A percentile compares a stretch with the other conserved stretches of the same genome.
These are phyloP conservation scores for Haemorhous mexicanus DNA, from an alignment of 2,113 vertebrate genomes.

Conservation along the genomic window DNA sequence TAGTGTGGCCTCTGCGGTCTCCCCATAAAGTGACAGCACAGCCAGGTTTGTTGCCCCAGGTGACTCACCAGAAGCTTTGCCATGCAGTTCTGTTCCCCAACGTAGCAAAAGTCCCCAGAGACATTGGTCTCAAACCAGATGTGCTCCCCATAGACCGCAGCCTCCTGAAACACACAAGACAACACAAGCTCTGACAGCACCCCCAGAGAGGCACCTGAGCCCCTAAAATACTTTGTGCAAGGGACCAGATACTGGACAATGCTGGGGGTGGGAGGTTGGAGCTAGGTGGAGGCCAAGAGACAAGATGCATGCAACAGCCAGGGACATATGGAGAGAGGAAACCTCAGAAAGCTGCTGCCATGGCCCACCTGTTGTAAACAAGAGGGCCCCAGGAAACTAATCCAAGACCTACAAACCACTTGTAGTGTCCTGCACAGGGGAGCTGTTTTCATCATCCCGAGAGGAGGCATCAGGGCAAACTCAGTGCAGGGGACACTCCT, in stretches of 20 bases:
- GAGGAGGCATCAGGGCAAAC: not conserved
- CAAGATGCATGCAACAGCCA: not conserved
- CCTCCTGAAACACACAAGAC: conserved; percentile 76
- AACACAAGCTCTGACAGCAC: not conserved
- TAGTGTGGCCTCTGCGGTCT: fast-evolving
- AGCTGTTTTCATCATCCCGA: not conserved
- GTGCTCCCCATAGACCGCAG: conserved; percentile 89
- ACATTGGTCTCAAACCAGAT: conserved; percentile 95
- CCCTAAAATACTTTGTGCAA: not conserved
- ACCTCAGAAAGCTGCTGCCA: not conserved
- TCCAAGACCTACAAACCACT: not conserved
- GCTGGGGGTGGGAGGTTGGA: not conserved
- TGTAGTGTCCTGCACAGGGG: not conserved
- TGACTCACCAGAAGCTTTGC: conserved; percentile 88
- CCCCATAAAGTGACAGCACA: not conserved
- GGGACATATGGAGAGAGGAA: not conserved
- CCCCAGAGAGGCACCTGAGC: not conserved
- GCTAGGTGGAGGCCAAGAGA: not conserved
- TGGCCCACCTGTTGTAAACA: not conserved
- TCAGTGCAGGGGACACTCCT: not conserved
- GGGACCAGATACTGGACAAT: not conserved
- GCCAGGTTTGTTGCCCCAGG: fast-evolving
- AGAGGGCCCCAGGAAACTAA: not conserved
- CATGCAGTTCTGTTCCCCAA: conserved; percentile 91
- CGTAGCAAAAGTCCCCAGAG: conserved; percentile 94